Evolutionary conservation across 2,888 invertebrate genomes (phyloP), one percentile per base, ranked within the genome.

Genomic region (Xestoiulus laeticollis): DNA sequence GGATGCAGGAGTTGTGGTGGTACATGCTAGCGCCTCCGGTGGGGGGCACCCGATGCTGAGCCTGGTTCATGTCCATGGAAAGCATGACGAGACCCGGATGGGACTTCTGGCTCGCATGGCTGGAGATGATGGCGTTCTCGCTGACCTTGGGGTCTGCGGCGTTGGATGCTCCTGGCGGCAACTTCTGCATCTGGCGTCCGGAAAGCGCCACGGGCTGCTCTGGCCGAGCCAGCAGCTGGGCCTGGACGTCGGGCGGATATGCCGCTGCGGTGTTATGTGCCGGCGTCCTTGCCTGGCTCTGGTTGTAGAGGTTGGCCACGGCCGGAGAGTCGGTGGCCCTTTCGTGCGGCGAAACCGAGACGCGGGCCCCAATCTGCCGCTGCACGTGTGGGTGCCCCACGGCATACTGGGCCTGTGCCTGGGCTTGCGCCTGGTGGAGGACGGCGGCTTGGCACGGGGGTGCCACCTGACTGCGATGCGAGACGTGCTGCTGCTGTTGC

Each of bases 271-370:
- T 68, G 33, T 87, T 44, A 30, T 84, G 38, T 14, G 85, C 84
- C n/a, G 87, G 85, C 44, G 85, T 44, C 48, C 85, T n/a, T 16
- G 86, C 33, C 68, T 89, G 88, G 26, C 89, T 89, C 82, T 89
- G 88, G 82, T 87, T 87, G 86, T 94, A 91, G 8, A 90, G 89
- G 86, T 90, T 90, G 32, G 91, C 90, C 92, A 93, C 95, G 94
- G 90, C 94, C 94, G 89, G 94, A 93, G 90, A 96, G 89, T 92
- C 91, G 94, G 95, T 89, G 94, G 95, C 90, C 94, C 95, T 90
- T 94, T 94, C 88, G 85, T 88, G 87, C 22, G 89, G 89, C 26
- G 90, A 90, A 2, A 89, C 53, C 14, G 89, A 85, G 59, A 90
- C 30, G 33, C 89, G 89, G 19, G 90, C 89, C 87, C 89, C 88